Evolutionary conservation across 2,113 vertebrate genomes (phyloP), one percentile per base, ranked within the genome.

Genomic region (Polypterus senegalus): DNA sequence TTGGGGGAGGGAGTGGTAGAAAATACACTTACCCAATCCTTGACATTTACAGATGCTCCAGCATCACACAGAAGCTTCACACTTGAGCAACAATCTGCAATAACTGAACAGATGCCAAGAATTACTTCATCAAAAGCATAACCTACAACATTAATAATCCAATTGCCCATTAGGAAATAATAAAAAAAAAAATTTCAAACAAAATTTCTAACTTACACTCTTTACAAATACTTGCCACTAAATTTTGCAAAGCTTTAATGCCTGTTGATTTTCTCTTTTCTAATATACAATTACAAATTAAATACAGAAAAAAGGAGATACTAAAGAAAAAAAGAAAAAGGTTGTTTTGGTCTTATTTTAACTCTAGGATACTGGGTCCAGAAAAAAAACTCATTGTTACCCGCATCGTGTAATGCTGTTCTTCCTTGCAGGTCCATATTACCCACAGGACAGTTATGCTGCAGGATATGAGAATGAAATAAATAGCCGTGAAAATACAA

Each of bases 361-460:
- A 5, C 46, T 10, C 9, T 4, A 7, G 53, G 53, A 45, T 46
- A 53, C 51, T 45, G 44, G 44, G 53, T 9, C 3, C n/a, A 44
- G 9, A 3, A 6, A 44, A 5, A 44, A 43, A 9, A 6, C 11
- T 46, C 48, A 45, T 46, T 54, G 79, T 83, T 66, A 97, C 95
- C 93, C 58, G 96, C 96, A 70, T 98, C 94, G 11, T 99, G 96
- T 48, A 99, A 84, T 43, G 95, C 92, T 0, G 92, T 93, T 70
- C 92, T 86, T 45, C 95, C 93, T 62, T 97, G 93, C 9, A 94
- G 83, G 79, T 98, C 96, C 71, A 86, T 83, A 3, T 92, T 96
- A 69, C 95, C 95, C 0, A 94, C 93, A 2, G 95, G 93, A 72
- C 92, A 94, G 46, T 91, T 97, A 76, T 94, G 91, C 96, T 99